phyloP scores from a whole-genome alignment of 1,140 invertebrate genomes.

The Drosophila chauvacae region DNA sequence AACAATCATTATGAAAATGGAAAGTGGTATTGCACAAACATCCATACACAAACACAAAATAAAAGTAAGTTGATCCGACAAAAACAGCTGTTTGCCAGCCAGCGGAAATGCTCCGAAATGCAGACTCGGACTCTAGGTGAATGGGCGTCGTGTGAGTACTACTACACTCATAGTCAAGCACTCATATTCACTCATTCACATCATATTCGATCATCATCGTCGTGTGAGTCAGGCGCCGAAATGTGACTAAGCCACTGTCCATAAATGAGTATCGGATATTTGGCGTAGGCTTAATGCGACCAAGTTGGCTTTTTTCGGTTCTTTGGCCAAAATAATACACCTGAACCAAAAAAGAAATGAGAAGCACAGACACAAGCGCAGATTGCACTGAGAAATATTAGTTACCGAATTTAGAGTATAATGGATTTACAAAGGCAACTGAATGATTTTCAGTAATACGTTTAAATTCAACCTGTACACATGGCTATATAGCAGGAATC shows the following conservation, averaged over 20 bases:
- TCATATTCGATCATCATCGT: constrained; percentile 27
- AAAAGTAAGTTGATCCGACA: constrained; percentile 13
- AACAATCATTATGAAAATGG: constrained; percentile 53
- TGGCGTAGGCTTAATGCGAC: constrained; percentile 58
- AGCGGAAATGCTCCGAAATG: constrained; percentile 33
- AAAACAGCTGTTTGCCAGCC: constrained; percentile 43
- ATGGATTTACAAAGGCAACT: background rate
- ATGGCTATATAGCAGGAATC: too few relatives aligned
- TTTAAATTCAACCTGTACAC: too few relatives aligned
- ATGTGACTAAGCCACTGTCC: constrained; percentile 46
- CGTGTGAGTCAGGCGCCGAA: constrained; percentile 35
- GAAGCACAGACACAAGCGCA: background rate
- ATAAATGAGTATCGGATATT: constrained; percentile 47
- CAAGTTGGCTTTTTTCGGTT: constrained; percentile 48
- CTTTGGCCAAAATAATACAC: constrained; percentile 18
- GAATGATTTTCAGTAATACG: background rate
- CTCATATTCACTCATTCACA: constrained; percentile 6
- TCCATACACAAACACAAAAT: background rate
- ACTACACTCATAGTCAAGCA: constrained; percentile 10
- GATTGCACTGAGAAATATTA: background rate
- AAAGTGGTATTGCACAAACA: constrained; percentile 48
- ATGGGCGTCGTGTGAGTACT: constrained; percentile 7
- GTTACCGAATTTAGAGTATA: too few relatives aligned
- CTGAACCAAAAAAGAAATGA: background rate
- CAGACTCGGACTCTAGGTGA: constrained; percentile 10